Evolutionary conservation across 2,113 vertebrate genomes (phyloP).

Genomic region (Burhinus bistriatus): DNA sequence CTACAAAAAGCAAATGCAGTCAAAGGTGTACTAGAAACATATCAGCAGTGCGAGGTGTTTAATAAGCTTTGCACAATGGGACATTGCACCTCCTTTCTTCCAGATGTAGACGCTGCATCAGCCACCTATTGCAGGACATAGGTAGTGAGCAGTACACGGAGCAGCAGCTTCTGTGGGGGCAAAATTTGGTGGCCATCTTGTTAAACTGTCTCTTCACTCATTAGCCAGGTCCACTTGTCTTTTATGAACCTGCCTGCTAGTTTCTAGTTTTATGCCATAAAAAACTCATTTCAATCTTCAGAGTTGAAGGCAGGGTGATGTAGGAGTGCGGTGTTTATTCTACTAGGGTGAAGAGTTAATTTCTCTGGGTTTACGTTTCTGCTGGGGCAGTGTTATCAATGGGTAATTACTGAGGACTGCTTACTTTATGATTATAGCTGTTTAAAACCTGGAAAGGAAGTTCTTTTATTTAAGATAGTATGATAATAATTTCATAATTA

Average conservation of each 20-base stretch:
- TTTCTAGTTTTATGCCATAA: not conserved
- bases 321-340: not conserved
- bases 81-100: not conserved
- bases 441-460: not conserved
- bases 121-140: not conserved
- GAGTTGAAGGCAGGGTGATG: not conserved
- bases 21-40: not conserved
- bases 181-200: not conserved
- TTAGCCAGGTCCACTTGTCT: not conserved
- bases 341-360: not conserved
- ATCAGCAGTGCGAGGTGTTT: not conserved
- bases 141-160: not conserved
- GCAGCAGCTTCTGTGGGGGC: not conserved
- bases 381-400: not conserved
- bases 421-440: not conserved
- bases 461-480: not conserved
- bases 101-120: not conserved
- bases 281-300: not conserved
- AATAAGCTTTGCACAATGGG: not conserved
- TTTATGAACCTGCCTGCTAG: not conserved
- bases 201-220: not conserved
- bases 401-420: not conserved
- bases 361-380: not conserved
- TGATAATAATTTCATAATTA: not conserved
- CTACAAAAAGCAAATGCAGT: not conserved